phyloP scores from a whole-genome alignment of 2,113 vertebrate species.

The Archilochus colubris region DNA sequence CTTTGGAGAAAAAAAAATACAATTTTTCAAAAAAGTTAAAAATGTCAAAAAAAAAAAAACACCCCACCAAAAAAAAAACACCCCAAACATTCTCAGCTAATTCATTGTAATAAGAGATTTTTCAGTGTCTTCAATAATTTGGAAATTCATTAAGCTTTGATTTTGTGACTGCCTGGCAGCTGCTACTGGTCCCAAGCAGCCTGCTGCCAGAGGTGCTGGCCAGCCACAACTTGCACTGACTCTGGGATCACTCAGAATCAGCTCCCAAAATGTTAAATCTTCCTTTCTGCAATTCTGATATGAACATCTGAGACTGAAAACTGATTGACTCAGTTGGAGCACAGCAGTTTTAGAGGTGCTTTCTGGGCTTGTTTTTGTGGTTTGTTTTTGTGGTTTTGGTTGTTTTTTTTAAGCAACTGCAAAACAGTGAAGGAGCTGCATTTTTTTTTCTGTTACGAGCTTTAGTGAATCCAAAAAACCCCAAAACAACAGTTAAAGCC shows the following conservation, averaged over 20 bases:
- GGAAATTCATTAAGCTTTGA: constrained; percentile 65
- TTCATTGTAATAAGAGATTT: constrained; percentile 52
- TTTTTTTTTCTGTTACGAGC: constrained; percentile 60
- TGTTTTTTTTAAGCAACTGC: constrained; percentile 61
- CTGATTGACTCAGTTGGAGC: constrained; percentile 57
- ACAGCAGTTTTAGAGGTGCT: constrained; percentile 63
- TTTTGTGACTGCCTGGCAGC: constrained; percentile 66
- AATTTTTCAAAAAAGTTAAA: constrained; percentile 72
- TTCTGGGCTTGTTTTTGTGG: too few species aligned
- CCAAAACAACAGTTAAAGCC: background rate
- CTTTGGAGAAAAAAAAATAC: constrained; percentile 49
- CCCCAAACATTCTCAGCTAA: constrained; percentile 50
- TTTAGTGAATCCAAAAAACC: background rate
- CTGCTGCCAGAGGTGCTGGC: background rate
- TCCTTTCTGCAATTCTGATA: constrained; percentile 48
- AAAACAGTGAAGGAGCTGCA: constrained; percentile 56
- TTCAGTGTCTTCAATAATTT: constrained; percentile 74
- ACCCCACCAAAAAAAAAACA: too few species aligned
- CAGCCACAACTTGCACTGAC: background rate
- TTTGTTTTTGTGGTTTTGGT: constrained; percentile 19
- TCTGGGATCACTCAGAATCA: background rate
- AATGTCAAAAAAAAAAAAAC: background rate
- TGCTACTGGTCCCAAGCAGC: constrained; percentile 62
- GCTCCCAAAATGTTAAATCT: constrained; percentile 32
- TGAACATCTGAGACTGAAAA: constrained; percentile 49